Evolutionary conservation across 53 echinoderm and acorn worm genomes (phyloP).

Genomic region (Patiria pectinifera): DNA sequence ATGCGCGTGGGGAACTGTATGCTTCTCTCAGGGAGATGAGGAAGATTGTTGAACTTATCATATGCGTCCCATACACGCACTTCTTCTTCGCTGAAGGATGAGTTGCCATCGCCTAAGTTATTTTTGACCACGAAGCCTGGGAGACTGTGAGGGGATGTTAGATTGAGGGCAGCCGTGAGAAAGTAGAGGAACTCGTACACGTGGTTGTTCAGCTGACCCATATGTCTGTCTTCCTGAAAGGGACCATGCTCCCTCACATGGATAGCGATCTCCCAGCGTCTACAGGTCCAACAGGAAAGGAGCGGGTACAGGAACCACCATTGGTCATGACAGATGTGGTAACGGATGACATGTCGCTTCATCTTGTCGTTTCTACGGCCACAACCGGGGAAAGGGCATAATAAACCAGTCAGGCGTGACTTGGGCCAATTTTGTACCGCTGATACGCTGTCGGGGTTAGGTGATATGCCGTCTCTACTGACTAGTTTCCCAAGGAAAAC

Average conservation of each 20-base stretch:
- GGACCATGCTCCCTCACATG: conserved; percentile 29
- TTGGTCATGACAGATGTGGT: neutral
- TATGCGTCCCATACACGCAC: neutral
- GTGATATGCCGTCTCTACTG: neutral
- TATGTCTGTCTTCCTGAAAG: neutral
- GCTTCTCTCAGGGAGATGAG: neutral
- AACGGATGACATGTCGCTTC: neutral
- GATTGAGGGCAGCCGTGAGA: neutral
- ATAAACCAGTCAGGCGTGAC: too few relatives aligned
- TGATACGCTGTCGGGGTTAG: neutral
- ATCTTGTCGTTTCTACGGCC: too few relatives aligned
- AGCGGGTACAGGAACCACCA: conserved; percentile 12
- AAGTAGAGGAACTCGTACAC: neutral
- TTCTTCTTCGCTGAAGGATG: neutral
- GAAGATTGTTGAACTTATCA: neutral
- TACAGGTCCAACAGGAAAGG: neutral
- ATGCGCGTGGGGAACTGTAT: neutral
- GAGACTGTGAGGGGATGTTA: neutral
- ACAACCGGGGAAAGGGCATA: too few relatives aligned
- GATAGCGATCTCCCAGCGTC: conserved; percentile 26
- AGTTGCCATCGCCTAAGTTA: conserved; percentile 2
- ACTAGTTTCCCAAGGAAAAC: neutral
- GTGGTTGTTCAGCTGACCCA: neutral
- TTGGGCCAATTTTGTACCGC: neutral
- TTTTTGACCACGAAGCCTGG: neutral